phyloP scores from a whole-genome alignment of 2,888 invertebrate species.

The Ectobius pallidus region DNA sequence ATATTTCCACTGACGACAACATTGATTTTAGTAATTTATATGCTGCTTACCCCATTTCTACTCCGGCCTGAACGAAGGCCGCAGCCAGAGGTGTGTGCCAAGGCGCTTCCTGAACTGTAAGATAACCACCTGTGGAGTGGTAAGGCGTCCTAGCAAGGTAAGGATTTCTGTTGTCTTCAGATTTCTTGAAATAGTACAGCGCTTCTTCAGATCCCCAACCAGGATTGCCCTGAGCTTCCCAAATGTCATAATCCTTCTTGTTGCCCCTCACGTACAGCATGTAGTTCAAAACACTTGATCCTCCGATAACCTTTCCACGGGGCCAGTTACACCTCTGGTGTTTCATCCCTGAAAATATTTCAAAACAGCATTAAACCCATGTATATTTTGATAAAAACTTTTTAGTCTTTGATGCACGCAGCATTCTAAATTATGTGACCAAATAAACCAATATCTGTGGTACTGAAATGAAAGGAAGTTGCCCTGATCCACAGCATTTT shows the following conservation, averaged over 20 bases:
- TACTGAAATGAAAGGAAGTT: no score
- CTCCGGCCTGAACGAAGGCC: constrained; percentile 82
- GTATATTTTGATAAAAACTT: no score
- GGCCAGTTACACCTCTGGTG: constrained; percentile 89
- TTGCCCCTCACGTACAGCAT: constrained; percentile 93
- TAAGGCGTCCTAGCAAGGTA: constrained; percentile 80
- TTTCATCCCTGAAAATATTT: constrained; percentile 73
- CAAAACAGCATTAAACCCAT: no score
- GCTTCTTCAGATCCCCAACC: constrained; percentile 88
- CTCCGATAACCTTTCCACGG: constrained; percentile 89
- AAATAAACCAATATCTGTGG: no score
- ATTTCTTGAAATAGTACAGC: constrained; percentile 86
- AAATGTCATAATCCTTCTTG: constrained; percentile 85
- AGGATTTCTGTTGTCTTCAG: constrained; percentile 88
- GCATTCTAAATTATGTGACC: no score
- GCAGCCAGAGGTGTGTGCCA: constrained; percentile 84
- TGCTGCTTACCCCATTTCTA: constrained; percentile 82
- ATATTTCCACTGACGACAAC: no score
- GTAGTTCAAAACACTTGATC: constrained; percentile 87
- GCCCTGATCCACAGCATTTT: no score
- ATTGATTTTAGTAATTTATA: no score
- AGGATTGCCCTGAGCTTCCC: constrained; percentile 85
- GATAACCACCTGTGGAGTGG: constrained; percentile 65
- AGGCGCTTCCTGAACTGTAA: constrained; percentile 86
- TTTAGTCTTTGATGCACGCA: no score